Percentiles rank a stretch among this genome's conserved stretches.
phyloP scores from a whole-genome alignment of 1,140 invertebrate genomes.

The Drosophila ficusphila region DNA sequence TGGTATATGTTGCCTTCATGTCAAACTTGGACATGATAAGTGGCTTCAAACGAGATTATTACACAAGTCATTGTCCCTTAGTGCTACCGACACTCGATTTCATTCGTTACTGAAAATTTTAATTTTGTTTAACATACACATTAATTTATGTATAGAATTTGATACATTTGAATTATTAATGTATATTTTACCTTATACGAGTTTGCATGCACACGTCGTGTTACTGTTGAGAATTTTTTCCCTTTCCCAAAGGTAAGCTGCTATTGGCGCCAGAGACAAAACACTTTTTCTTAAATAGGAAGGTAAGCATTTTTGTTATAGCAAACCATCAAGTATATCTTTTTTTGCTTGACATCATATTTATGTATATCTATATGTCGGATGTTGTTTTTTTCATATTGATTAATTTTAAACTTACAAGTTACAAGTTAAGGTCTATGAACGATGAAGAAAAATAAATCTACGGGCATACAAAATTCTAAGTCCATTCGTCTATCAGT shows the following conservation, averaged over 20 bases:
- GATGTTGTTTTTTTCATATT: slow-evolving; percentile 27
- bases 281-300: slow-evolving; percentile 49
- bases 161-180: slow-evolving; percentile 8
- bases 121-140: slow-evolving; percentile 1
- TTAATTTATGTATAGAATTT: not conserved
- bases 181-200: slow-evolving; percentile 2
- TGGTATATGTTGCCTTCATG: slow-evolving; percentile 5
- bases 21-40: not conserved
- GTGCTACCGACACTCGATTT: slow-evolving; percentile 19
- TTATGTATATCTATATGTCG: slow-evolving; percentile 35
- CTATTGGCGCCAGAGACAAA: slow-evolving; percentile 22
- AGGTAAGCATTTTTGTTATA: slow-evolving; percentile 30
- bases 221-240: slow-evolving; percentile 28
- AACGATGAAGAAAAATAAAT: slow-evolving; percentile 77
- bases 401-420: slow-evolving; percentile 63
- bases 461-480: slow-evolving; percentile 80
- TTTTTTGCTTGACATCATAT: slow-evolving; percentile 51
- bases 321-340: slow-evolving; percentile 40
- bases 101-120: slow-evolving; percentile 17
- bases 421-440: slow-evolving; percentile 66
- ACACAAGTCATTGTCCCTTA: slow-evolving; percentile 26
- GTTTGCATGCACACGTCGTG: slow-evolving; percentile 20
- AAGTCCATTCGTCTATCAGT: slow-evolving; percentile 82
- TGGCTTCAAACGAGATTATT: slow-evolving; percentile 16
- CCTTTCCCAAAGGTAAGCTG: slow-evolving; percentile 14